These are phyloP conservation scores for Heliconius erato DNA, from an alignment of 2,888 invertebrate genomes.

Conservation along the genomic window DNA sequence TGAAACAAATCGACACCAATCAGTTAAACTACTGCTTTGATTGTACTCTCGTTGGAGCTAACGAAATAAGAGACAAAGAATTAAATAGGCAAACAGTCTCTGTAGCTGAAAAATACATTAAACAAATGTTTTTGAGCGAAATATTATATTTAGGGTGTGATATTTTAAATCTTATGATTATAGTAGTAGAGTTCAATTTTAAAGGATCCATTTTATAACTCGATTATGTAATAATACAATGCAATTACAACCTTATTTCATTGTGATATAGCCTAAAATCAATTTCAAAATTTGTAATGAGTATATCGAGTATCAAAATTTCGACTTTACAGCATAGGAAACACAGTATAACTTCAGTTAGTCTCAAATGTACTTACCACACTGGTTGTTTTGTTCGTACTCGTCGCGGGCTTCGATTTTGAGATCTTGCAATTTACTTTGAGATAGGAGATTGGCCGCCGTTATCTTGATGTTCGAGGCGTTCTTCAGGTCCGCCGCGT, in stretches of 20 bases:
- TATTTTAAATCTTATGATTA: neutral
- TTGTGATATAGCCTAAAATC: neutral
- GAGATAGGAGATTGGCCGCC: conserved; percentile 81
- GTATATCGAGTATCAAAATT: neutral
- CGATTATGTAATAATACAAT: neutral
- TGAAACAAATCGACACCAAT: conserved; percentile 49
- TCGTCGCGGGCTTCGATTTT: conserved; percentile 75
- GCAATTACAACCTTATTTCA: neutral
- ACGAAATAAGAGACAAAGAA: conserved; percentile 24
- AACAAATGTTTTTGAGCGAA: neutral
- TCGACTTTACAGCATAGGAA: neutral
- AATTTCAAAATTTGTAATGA: neutral
- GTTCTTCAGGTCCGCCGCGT: conserved; percentile 86
- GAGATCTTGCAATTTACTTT: conserved; percentile 77
- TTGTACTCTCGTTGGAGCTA: conserved; percentile 16
- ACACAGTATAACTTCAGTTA: conserved; percentile 22
- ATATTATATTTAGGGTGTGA: neutral
- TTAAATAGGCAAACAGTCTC: conserved; percentile 30
- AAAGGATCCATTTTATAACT: neutral
- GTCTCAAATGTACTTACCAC: conserved; percentile 66
- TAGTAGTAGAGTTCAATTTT: neutral
- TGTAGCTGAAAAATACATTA: conserved; percentile 25
- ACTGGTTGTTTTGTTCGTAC: conserved; percentile 72
- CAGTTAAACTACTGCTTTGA: conserved; percentile 20
- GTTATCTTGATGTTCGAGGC: conserved; percentile 84